These are phyloP conservation scores for Erpornis zantholeuca DNA, from an alignment of 2,113 vertebrate species.

Conservation along the genomic window DNA sequence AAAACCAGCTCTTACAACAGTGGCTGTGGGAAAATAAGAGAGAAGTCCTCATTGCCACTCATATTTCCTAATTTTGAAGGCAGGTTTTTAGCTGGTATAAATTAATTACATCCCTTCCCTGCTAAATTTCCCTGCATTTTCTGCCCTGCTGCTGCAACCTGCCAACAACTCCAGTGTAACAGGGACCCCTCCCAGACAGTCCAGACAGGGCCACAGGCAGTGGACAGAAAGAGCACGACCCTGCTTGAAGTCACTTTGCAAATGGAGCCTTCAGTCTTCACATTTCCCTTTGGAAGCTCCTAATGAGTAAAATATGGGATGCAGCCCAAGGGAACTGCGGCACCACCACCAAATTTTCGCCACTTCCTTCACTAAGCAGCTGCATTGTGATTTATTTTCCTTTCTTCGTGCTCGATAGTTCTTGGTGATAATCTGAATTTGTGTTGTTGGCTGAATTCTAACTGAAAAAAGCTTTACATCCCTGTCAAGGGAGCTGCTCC, in stretches of 20 bases:
- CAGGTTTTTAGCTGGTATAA: neutral
- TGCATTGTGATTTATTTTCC: neutral
- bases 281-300: neutral
- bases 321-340: neutral
- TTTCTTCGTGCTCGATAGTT: neutral
- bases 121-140: neutral
- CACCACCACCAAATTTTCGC: neutral
- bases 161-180: rapidly evolving
- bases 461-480: neutral
- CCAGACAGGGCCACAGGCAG: neutral
- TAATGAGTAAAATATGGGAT: neutral
- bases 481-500: neutral
- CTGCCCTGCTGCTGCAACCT: neutral
- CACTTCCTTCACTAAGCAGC: neutral
- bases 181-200: neutral
- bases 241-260: neutral
- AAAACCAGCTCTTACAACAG: neutral
- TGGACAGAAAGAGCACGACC: neutral
- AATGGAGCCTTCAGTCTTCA: neutral
- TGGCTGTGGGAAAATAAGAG: neutral
- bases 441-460: neutral
- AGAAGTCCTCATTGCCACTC: neutral
- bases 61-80: neutral
- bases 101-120: neutral
- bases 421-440: neutral